Conservation (phyloP, 2,888 invertebrate genomes). For the Nezara viridula region DNA sequence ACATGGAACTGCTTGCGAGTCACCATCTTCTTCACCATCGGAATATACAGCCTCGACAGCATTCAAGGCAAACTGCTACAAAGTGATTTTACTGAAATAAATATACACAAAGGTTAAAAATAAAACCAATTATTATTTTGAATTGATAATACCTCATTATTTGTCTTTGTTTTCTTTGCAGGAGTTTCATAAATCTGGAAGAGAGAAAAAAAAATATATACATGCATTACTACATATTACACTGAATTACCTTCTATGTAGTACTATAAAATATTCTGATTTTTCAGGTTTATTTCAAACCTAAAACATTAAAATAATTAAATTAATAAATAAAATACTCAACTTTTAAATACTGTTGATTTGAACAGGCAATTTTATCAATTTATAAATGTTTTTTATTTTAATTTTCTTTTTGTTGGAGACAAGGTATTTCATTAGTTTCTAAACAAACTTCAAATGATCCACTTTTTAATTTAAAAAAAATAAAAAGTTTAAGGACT, state of each 20-base stretch:
- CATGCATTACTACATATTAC: conserved; percentile 2
- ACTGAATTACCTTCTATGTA: not conserved
- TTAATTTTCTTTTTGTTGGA: too few species aligned
- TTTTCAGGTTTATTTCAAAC: conserved; percentile 18
- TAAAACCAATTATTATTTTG: not conserved
- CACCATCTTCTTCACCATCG: conserved; percentile 64
- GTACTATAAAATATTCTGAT: conserved; percentile 20
- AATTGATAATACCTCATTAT: conserved; percentile 48
- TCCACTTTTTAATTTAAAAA: too few species aligned
- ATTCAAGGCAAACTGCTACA: conserved; percentile 62
- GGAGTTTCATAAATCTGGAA: conserved; percentile 55
- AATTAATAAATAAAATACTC: not conserved
- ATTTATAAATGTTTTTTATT: too few species aligned
- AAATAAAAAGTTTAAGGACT: too few species aligned
- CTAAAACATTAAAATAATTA: not conserved
- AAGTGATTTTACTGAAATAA: conserved; percentile 30
- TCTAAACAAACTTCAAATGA: too few species aligned
- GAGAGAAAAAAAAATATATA: conserved; percentile 3
- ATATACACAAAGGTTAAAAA: conserved; percentile 17
- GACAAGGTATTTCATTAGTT: too few species aligned
- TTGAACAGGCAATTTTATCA: not conserved
- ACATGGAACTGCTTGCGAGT: conserved; percentile 42
- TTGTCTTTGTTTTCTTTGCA: conserved; percentile 53
- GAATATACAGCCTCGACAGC: conserved; percentile 67
- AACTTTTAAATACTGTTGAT: not conserved